These are phyloP conservation scores for Chirona hameri DNA, from an alignment of 2,888 invertebrate genomes.

Conservation along the genomic window DNA sequence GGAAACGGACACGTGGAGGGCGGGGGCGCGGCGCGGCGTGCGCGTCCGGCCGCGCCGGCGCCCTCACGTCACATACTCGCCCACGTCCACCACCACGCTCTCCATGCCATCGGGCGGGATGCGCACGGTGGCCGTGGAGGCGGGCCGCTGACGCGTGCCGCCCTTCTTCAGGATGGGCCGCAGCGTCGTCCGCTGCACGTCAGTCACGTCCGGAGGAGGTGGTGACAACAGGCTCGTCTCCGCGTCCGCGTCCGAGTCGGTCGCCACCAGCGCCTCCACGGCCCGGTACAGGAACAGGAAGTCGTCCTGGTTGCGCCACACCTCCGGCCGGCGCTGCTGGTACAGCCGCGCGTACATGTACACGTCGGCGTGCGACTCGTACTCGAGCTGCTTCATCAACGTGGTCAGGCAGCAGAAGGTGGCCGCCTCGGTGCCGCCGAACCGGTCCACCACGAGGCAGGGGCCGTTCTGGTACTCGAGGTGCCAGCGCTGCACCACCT, in stretches of 20 bases:
- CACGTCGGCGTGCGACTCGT: slow-evolving; percentile 73
- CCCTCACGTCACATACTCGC: background rate
- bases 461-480: slow-evolving; percentile 84
- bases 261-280: slow-evolving; percentile 52
- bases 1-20: background rate
- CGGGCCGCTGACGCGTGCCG: background rate
- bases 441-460: slow-evolving; percentile 87
- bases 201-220: slow-evolving; percentile 4
- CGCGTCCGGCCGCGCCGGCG: background rate
- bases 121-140: slow-evolving; percentile 33
- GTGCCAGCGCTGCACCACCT: slow-evolving; percentile 76
- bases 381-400: slow-evolving; percentile 69
- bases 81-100: slow-evolving; percentile 26
- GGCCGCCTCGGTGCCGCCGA: slow-evolving; percentile 87
- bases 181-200: slow-evolving; percentile 29
- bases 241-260: slow-evolving; percentile 33
- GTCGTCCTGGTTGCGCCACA: slow-evolving; percentile 66
- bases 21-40: background rate
- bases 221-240: background rate
- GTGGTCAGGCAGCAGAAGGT: slow-evolving; percentile 80
- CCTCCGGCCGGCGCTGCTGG: slow-evolving; percentile 78
- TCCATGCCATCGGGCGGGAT: slow-evolving; percentile 40
- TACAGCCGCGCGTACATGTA: slow-evolving; percentile 87
- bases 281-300: slow-evolving; percentile 65
- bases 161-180: slow-evolving; percentile 25